A percentile compares a stretch with the other conserved stretches of the same genome.
Evolutionary conservation across 2,113 vertebrate species (phyloP).

Genomic region (Lagopus muta): DNA sequence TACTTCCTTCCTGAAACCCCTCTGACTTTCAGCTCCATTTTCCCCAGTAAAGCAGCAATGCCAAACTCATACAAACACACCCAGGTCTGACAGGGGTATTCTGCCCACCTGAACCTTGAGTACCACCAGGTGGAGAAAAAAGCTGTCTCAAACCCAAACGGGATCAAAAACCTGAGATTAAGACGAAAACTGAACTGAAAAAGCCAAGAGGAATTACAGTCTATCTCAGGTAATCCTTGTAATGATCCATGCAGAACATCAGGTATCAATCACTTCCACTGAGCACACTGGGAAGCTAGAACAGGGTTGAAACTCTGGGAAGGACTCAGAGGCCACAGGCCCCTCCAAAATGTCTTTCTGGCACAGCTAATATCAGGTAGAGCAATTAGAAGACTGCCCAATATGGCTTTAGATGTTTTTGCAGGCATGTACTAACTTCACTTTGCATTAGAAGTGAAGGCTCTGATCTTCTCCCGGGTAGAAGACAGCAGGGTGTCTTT

Average conservation of each 20-base stretch:
- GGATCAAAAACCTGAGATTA: neutral
- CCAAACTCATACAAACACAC: neutral
- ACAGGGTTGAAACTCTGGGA: neutral
- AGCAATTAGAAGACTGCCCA: neutral
- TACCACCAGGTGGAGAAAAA: neutral
- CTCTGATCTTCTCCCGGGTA: neutral
- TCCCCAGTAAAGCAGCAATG: neutral
- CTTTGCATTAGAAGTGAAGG: neutral
- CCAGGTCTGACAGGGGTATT: neutral
- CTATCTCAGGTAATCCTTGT: neutral
- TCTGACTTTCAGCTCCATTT: neutral
- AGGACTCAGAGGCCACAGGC: accelerated
- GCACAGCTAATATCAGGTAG: neutral
- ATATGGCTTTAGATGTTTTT: neutral
- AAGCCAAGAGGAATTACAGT: neutral
- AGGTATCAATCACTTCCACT: neutral
- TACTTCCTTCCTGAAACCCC: neutral
- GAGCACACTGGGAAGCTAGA: neutral
- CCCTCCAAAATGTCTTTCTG: neutral
- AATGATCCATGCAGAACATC: neutral
- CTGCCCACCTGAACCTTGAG: neutral
- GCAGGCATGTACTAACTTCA: neutral
- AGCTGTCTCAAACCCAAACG: neutral
- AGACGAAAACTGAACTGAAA: neutral
- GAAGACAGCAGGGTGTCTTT: neutral